Conservation (phyloP, 2,113 vertebrate genomes). For the Python bivittatus region DNA sequence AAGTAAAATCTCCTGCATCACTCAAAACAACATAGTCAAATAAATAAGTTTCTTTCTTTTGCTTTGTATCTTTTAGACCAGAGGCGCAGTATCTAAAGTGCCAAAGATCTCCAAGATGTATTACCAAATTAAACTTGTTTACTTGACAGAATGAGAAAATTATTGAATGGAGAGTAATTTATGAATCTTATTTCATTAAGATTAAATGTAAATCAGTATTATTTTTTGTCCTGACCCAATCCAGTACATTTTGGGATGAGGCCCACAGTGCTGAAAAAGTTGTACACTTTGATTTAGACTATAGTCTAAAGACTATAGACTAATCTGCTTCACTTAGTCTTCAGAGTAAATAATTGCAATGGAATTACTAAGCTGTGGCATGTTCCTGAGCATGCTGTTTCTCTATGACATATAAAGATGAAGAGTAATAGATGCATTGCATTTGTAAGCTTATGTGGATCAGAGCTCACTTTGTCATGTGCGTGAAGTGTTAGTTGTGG, state of each 20-base stretch:
- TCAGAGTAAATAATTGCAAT: neutral
- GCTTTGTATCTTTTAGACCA: neutral
- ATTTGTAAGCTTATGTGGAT: neutral
- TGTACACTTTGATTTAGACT: neutral
- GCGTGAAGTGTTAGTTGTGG: neutral
- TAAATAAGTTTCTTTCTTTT: neutral
- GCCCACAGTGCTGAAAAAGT: neutral
- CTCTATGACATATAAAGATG: neutral
- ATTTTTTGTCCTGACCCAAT: neutral
- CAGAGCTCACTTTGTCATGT: no score
- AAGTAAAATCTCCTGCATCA: neutral
- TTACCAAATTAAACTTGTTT: neutral
- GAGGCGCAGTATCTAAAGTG: neutral
- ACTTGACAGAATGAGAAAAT: neutral
- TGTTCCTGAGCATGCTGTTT: neutral
- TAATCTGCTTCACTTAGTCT: neutral
- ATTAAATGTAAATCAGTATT: neutral
- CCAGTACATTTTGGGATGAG: neutral
- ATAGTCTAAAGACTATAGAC: no score
- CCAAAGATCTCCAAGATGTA: neutral
- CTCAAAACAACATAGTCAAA: neutral
- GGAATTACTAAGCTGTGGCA: neutral
- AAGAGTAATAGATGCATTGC: neutral
- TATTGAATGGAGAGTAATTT: neutral
- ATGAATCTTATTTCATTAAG: neutral